Conservation (phyloP, 2,113 vertebrate genomes). For the Dicrurus megarhynchus region DNA sequence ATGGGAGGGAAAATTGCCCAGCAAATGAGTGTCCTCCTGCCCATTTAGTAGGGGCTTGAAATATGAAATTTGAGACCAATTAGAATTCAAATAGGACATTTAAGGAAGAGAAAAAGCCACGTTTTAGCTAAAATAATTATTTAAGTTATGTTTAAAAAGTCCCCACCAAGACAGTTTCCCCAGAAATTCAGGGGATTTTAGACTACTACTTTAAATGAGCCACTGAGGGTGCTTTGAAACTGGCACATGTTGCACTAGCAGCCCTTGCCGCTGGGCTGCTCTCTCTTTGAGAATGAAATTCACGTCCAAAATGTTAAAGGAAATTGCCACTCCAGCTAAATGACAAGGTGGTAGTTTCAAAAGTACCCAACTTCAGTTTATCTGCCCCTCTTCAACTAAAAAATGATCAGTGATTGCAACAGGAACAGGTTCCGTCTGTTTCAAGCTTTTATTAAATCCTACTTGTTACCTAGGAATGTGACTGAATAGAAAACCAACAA, state of each 20-base stretch:
- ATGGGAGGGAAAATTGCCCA: not conserved
- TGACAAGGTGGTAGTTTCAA: not conserved
- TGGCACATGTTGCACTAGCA: not conserved
- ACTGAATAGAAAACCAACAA: not conserved
- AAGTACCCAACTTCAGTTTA: not conserved
- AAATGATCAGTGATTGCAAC: not conserved
- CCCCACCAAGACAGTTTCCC: not conserved
- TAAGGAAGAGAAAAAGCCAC: not conserved
- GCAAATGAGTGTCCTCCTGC: not conserved
- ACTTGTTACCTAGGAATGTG: not conserved
- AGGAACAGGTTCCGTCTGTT: not conserved
- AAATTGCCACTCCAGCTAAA: constrained; percentile 3
- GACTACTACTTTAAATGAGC: not conserved
- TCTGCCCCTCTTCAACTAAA: not conserved
- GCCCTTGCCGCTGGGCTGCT: not conserved
- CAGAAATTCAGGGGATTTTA: not conserved
- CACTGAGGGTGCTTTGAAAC: not conserved
- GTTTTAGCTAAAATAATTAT: not conserved
- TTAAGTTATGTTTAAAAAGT: not conserved
- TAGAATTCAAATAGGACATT: not conserved
- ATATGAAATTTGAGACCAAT: not conserved
- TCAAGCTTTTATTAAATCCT: not conserved
- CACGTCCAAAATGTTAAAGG: not conserved
- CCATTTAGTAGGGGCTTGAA: not conserved
- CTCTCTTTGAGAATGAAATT: not conserved